A percentile compares a stretch with the other conserved stretches of the same genome.
Evolutionary conservation across 2,888 invertebrate species (phyloP).

Genomic region (Amorpha juglandis): DNA sequence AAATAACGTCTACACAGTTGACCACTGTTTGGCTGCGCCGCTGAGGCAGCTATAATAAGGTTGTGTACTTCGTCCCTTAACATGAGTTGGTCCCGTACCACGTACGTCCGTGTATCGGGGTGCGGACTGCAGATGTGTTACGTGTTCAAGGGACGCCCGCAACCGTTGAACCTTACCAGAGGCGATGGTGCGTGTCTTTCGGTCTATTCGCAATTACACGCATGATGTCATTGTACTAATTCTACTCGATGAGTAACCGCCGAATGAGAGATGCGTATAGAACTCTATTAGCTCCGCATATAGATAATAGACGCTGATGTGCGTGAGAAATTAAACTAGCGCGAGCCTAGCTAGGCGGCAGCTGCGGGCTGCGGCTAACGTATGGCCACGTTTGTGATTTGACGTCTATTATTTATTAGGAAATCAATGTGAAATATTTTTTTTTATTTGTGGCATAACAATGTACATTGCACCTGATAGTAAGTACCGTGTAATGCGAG

Average conservation of each 20-base stretch:
- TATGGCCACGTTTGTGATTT: too few relatives aligned
- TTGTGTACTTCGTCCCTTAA: too few relatives aligned
- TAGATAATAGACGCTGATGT: conserved; percentile 7
- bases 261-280: conserved; percentile 4
- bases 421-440: too few relatives aligned
- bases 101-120: too few relatives aligned
- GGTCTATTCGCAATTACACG: conserved; percentile 17
- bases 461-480: too few relatives aligned
- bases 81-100: too few relatives aligned
- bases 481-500: too few relatives aligned
- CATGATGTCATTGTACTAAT: conserved; percentile 23
- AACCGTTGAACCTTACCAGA: background rate
- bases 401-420: too few relatives aligned
- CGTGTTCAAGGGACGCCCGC: background rate
- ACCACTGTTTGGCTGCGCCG: too few relatives aligned
- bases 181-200: background rate
- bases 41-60: too few relatives aligned
- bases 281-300: conserved; percentile 1
- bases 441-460: too few relatives aligned
- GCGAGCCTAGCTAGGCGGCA: background rate
- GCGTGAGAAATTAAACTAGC: conserved; percentile 7
- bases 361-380: background rate
- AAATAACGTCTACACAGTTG: too few relatives aligned
- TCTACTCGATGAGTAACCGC: conserved; percentile 17
- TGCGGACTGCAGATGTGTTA: background rate